Evolutionary conservation across 2,888 invertebrate genomes (phyloP), one percentile per base, ranked within the genome.

Genomic region (Sinopyrophorus schimmeli): DNA sequence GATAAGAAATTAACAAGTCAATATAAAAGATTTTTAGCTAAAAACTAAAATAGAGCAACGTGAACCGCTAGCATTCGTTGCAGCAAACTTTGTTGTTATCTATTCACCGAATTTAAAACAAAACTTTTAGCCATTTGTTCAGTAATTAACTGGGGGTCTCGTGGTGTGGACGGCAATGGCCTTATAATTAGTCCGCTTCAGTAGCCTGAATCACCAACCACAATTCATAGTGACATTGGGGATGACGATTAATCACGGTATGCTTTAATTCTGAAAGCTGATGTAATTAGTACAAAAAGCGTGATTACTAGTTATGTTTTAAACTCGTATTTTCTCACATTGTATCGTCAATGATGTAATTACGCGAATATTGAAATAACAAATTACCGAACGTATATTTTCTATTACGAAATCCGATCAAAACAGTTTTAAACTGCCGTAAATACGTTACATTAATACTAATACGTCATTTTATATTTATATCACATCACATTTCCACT

Each of bases 1-100:
- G 67, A 69, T 67, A 68, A 67, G 65, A 64, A 67, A 64, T 67
- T 66, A 66, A 65, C 35, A 24, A 35, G 32, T 12, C 20, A 1
- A 21, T 10, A 16, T 11, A 18, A 20, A 20, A 20, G 32, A 32
- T 11, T 6, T n/a, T 23, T 14, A 21, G 35, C 20, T 14, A 23
- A 20, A 18, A 35, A 20, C 9, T 23, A 15, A 20, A 23, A 27
- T 11, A 20, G 23, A 34, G 9, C 9, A 9, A 34, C 21, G 34
- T n/a, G 11, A 28, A 15, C 28, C 9, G 28, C 14, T n/a, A 15
- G 28, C 28, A 12, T 28, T 4, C 21, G 21, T 21, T 28, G 28
- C 12, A 6, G 6, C n/a, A 28, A 28, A 12, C 28, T 28, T n/a
- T 6, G 28, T 28, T 7, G 28, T 28, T 28, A 28, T 23, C n/a